These are phyloP conservation scores for Haplochromis vanheusdeni DNA, from an alignment of 2,113 vertebrate species.

Conservation along the genomic window DNA sequence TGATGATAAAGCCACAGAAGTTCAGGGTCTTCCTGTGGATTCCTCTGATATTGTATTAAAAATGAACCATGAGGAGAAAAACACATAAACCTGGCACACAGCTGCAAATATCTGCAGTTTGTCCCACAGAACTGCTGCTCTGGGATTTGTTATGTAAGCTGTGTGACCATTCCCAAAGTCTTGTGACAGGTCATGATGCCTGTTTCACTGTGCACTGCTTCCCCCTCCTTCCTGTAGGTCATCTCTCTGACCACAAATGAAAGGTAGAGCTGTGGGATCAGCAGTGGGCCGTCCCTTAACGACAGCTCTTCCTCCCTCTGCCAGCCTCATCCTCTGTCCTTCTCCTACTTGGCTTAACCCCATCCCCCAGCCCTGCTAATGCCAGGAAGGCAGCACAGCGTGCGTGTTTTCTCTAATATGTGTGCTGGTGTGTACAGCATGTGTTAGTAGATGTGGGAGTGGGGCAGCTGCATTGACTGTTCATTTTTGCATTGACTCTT, in stretches of 20 bases:
- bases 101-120: not conserved
- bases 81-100: not conserved
- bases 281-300: conserved; percentile 9
- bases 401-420: not conserved
- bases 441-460: conserved; percentile 10
- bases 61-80: not conserved
- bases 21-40: not conserved
- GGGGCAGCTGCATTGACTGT: conserved; percentile 37
- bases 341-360: conserved; percentile 22
- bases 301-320: not conserved
- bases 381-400: conserved; percentile 12
- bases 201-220: not conserved
- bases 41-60: not conserved
- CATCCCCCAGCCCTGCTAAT: not conserved
- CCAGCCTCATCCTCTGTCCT: not conserved
- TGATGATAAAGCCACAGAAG: accelerated
- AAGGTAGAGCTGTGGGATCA: not conserved
- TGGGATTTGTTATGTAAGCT: not conserved
- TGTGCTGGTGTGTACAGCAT: conserved; percentile 33
- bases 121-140: not conserved
- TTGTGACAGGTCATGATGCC: conserved; percentile 23
- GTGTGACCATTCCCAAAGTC: not conserved
- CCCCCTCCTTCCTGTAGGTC: not conserved
- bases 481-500: not conserved
- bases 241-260: not conserved